These are phyloP conservation scores for Temnothorax curvispinosus DNA, from an alignment of 1,140 invertebrate genomes.

Conservation along the genomic window DNA sequence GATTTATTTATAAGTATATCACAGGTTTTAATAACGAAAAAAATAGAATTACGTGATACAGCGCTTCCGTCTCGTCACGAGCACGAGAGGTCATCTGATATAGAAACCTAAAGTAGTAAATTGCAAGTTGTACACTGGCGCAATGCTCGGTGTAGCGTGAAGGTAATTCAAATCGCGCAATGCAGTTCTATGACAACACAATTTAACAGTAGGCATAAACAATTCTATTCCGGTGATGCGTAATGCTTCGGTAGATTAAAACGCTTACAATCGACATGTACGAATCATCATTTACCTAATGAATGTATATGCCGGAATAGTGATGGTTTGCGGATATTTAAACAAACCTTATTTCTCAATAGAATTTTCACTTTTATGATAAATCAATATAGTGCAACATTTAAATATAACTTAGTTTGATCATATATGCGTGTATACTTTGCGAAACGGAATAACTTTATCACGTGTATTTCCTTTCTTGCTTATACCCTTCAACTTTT, in stretches of 20 bases:
- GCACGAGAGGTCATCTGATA: conserved; percentile 66
- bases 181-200: conserved; percentile 63
- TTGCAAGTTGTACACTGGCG: conserved; percentile 48
- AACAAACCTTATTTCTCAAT: not conserved
- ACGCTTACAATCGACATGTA: not conserved
- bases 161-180: conserved; percentile 69
- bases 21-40: conserved; percentile 5
- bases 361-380: not conserved
- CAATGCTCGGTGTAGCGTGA: conserved; percentile 30
- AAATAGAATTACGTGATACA: not conserved
- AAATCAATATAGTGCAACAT: not conserved
- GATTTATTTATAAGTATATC: not conserved
- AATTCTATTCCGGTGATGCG: conserved; percentile 67
- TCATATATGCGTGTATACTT: not conserved
- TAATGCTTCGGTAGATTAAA: conserved; percentile 47
- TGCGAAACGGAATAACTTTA: not conserved
- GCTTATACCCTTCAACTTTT: conserved; percentile 33
- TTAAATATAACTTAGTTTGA: not conserved
- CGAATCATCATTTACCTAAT: not conserved
- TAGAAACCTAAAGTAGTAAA: conserved; percentile 69
- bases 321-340: not conserved
- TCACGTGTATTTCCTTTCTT: not conserved
- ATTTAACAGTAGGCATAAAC: conserved; percentile 68
- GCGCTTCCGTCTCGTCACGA: conserved; percentile 55
- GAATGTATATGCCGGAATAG: not conserved